Evolutionary conservation across 1,140 invertebrate genomes (phyloP), one percentile per base, ranked within the genome.

Genomic region (Rhagoletis zephyria): DNA sequence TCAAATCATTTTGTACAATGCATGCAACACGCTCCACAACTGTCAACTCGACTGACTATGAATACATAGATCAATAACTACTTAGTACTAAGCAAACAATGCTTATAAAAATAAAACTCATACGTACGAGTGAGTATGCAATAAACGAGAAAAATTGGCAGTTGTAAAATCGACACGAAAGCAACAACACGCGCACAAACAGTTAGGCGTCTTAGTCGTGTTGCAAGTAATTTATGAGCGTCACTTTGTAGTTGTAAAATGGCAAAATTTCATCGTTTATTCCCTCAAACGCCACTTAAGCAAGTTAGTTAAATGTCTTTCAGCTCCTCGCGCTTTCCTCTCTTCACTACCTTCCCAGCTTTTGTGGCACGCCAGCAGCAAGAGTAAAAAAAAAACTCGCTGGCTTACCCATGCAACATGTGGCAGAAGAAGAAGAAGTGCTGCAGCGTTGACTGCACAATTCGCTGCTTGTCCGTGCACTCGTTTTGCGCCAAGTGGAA

Each of bases 21-120:
- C 74, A 81, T 81, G 74, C 74, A 56, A 30, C 48, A 81, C 16
- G 48, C 74, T 81, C 48, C 74, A 81, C 74, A 81, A 81, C 74
- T 81, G 74, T 81, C 74, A 81, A 81, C 74, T 56, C 74, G 51
- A 9, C 51, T 4, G 42, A 9, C 16, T 81, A 81, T 51, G 74
- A 81, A 56, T 81, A 56, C 51, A 56, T n/a, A n/a, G n/a, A n/a
- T 56, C 74, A 81, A 81, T 81, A 81, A 81, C 74, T n/a, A n/a
- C n/a, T n/a, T n/a, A n/a, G n/a, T n/a, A n/a, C n/a, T 81, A 81
- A 81, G 51, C 48, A 81, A 81, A 19, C 74, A 51, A 59, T 30
- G 48, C 14, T 12, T 10, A 56, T 19, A 74, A 48, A 81, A 30
- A 81, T 81, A 81, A 56, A 81, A 81, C 5, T 81, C 3, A 63